Evolutionary conservation across 2,888 invertebrate species (phyloP), one percentile per base, ranked within the genome.

Genomic region (Phymatocera aterrima): DNA sequence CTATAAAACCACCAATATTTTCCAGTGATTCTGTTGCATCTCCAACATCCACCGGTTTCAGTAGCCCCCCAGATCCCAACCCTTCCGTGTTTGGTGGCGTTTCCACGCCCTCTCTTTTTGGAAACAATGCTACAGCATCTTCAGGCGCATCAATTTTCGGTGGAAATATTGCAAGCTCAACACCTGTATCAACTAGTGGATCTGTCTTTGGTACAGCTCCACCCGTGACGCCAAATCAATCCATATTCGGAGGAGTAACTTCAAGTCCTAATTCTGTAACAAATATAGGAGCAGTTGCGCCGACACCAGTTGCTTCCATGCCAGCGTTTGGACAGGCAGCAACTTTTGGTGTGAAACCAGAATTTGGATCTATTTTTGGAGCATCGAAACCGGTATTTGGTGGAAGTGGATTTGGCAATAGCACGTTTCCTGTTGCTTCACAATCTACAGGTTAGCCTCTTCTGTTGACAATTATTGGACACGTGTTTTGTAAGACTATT

Each of bases 301-400:
- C 82, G 0, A 75, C 79, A 46, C 77, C 77, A 24, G 79, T 74
- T 0, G 79, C 80, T 8, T 79, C 81, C 28, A 78, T 43, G 10
- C 75, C 82, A 65, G 54, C 83, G 0, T 90, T 90, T 43, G 88
- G 89, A 8, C 87, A 88, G 46, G 31, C 86, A 40, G 79, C 89
- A 0, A 75, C 87, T 2, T 90, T 90, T 79, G 88, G 87, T 4
- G 54, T 84, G 0, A 88, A 88, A 78, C 85, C 89, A 10, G 83
- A 86, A 1, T 90, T 90, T 75, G 89, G 88, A 8, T 81, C 86
- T 12, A 82, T 85, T 2, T 88, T 89, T 60, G 87, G 86, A 3
- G 77, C 81, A 6, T 77, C 84, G 0, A 88, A 86, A 79, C 81
- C 85, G 0, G 83, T 84, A 12, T 89, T 89, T 24, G 85, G 86